Percentiles rank a stretch among this genome's conserved stretches.
These are phyloP conservation scores for Dasyprocta punctata DNA, from an alignment of 2,113 vertebrate species.

Conservation along the genomic window DNA sequence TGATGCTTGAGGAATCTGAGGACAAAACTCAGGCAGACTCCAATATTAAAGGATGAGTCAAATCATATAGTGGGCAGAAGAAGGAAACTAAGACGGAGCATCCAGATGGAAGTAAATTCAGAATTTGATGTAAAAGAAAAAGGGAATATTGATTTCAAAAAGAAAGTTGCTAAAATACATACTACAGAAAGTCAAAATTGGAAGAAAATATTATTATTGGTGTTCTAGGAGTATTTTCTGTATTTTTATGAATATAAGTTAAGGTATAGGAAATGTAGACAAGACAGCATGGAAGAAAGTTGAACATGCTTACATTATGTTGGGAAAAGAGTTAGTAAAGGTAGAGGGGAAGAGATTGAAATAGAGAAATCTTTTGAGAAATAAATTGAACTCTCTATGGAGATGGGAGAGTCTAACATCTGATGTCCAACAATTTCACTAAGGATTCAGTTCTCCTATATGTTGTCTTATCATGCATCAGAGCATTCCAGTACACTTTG, in stretches of 20 bases:
- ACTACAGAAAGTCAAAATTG: not conserved
- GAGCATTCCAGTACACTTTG: not conserved
- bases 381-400: not conserved
- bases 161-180: not conserved
- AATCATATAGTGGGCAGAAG: not conserved
- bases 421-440: not conserved
- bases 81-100: not conserved
- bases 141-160: constrained; percentile 2
- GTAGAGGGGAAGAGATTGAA: not conserved
- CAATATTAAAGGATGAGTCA: not conserved
- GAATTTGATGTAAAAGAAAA: not conserved
- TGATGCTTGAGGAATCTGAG: not conserved
- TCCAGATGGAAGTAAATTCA: not conserved
- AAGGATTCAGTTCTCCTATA: not conserved
- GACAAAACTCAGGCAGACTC: not conserved
- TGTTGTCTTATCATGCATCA: not conserved
- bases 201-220: constrained; percentile 35
- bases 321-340: not conserved
- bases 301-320: not conserved
- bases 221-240: not conserved
- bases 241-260: not conserved
- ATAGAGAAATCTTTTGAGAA: not conserved
- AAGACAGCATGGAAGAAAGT: constrained; percentile 15
- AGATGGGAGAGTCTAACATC: not conserved
- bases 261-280: not conserved